Conservation (phyloP, 1,140 invertebrate genomes). For the Battus philenor region DNA sequence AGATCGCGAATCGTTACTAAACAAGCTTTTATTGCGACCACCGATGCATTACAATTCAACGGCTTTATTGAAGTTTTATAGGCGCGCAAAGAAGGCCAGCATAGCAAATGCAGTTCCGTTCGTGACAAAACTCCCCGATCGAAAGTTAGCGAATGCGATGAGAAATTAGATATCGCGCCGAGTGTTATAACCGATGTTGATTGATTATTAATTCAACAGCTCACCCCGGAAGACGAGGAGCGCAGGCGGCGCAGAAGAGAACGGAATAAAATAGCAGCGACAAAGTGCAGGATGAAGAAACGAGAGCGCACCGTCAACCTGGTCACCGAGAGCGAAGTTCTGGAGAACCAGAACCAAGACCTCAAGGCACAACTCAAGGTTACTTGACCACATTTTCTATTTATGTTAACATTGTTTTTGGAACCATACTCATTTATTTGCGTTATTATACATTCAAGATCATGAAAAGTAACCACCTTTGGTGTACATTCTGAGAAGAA, state of each 20-base stretch:
- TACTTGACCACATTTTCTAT: not conserved
- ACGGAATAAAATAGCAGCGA: conserved; percentile 96
- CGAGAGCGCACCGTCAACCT: conserved; percentile 91
- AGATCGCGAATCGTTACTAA: conserved; percentile 50
- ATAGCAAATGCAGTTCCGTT: conserved; percentile 48
- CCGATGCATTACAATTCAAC: conserved; percentile 57
- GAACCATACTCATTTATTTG: too few species aligned
- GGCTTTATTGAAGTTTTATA: conserved; percentile 69
- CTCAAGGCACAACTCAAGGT: conserved; percentile 86
- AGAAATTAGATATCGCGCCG: conserved; percentile 31
- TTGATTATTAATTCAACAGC: conserved; percentile 67
- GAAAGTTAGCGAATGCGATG: conserved; percentile 38
- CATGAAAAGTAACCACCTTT: too few species aligned
- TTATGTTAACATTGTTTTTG: too few species aligned
- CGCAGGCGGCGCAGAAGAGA: conserved; percentile 87
- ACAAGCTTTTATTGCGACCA: conserved; percentile 44
- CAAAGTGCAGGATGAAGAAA: conserved; percentile 96
- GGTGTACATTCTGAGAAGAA: too few species aligned
- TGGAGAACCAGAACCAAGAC: conserved; percentile 92
- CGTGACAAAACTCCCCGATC: conserved; percentile 64
- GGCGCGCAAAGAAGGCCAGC: conserved; percentile 56
- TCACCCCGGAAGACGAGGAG: conserved; percentile 95
- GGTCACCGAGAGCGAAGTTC: conserved; percentile 89
- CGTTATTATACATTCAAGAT: too few species aligned
- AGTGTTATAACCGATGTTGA: conserved; percentile 1